Evolutionary conservation across 2,888 invertebrate species (phyloP).

Genomic region (Parnassius apollo): DNA sequence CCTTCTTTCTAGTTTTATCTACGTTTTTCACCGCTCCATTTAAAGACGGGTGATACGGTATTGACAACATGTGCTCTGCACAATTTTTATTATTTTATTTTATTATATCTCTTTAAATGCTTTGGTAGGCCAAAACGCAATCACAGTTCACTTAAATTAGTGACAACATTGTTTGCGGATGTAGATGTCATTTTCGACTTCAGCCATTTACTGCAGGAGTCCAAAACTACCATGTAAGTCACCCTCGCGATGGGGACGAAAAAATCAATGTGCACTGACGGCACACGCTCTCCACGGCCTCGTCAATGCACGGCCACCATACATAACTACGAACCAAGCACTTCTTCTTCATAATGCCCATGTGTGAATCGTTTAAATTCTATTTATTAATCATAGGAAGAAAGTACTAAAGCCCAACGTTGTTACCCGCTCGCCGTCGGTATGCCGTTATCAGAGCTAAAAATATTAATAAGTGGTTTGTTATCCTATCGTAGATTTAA

Average conservation of each 20-base stretch:
- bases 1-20: conserved; percentile 1
- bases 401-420: too few relatives aligned
- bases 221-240: too few relatives aligned
- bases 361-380: too few relatives aligned
- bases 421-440: too few relatives aligned
- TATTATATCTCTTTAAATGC: conserved; percentile 31
- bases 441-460: too few relatives aligned
- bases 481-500: too few relatives aligned
- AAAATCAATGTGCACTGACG: conserved; percentile 26
- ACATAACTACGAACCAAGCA: conserved; percentile 30
- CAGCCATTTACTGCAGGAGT: too few relatives aligned
- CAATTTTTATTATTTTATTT: too few relatives aligned
- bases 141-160: not conserved
- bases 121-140: conserved; percentile 27
- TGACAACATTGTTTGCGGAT: not conserved
- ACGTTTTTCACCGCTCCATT: conserved; percentile 34
- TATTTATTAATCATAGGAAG: too few relatives aligned
- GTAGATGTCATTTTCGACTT: conserved; percentile 3
- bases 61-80: conserved; percentile 30
- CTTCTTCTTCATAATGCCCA: too few relatives aligned
- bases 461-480: too few relatives aligned
- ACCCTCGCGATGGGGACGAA: conserved; percentile 30
- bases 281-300: conserved; percentile 25
- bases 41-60: conserved; percentile 32
- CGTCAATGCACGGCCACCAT: conserved; percentile 34